These are phyloP conservation scores for Chironomus tepperi DNA, from an alignment of 1,140 invertebrate genomes.

Conservation along the genomic window DNA sequence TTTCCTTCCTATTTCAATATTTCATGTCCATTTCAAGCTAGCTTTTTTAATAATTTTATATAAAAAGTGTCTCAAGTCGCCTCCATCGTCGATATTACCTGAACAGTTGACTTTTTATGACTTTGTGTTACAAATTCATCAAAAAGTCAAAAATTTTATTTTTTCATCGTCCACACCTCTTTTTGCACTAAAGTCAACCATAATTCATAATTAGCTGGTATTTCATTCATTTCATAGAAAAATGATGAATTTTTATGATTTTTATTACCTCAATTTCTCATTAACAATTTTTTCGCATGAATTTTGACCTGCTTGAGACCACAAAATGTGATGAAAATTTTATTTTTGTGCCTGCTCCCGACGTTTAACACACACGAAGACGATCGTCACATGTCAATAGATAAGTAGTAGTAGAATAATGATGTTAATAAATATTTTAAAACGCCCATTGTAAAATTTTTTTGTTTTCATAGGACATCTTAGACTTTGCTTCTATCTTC, in stretches of 20 bases:
- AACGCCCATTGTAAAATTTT: not conserved
- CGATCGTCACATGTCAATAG: too few relatives aligned
- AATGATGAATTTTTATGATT: too few relatives aligned
- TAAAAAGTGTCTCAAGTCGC: not conserved
- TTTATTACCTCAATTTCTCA: too few relatives aligned
- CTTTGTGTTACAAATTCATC: constrained; percentile 7
- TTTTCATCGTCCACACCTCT: too few relatives aligned
- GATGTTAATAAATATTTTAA: constrained; percentile 22
- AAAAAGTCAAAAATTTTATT: not conserved
- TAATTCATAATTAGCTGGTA: not conserved
- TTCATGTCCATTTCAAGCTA: not conserved
- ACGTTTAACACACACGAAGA: too few relatives aligned
- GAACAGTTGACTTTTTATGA: not conserved
- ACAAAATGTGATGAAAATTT: too few relatives aligned
- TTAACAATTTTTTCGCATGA: too few relatives aligned
- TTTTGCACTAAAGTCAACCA: not conserved
- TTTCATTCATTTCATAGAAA: constrained; percentile 1
- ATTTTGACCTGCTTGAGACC: too few relatives aligned
- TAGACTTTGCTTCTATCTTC: not conserved
- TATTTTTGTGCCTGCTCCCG: too few relatives aligned
- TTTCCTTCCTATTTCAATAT: constrained; percentile 7
- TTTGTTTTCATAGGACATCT: constrained; percentile 19
- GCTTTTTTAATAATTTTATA: too few relatives aligned
- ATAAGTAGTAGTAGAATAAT: not conserved
- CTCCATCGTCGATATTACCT: not conserved